phyloP scores from a whole-genome alignment of 2,113 vertebrate genomes.

The Aldabrachelys gigantea region DNA sequence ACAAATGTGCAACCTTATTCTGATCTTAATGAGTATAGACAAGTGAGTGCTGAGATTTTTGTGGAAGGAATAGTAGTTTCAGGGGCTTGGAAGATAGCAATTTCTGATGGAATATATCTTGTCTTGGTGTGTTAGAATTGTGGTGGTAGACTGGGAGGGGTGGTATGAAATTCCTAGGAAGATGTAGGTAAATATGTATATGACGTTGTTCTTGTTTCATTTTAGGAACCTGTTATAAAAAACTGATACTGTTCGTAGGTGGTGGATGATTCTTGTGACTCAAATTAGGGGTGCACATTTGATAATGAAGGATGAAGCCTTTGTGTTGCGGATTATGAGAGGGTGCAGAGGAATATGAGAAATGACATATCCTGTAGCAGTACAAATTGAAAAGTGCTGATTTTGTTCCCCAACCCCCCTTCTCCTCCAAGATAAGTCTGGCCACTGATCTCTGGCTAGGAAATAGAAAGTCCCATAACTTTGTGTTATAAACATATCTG shows the following conservation, averaged over 20 bases:
- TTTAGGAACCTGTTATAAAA: neutral
- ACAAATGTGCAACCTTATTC: neutral
- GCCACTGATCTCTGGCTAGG: neutral
- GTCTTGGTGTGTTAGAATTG: neutral
- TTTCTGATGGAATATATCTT: neutral
- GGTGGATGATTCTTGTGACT: neutral
- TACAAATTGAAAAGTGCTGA: neutral
- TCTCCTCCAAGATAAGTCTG: neutral
- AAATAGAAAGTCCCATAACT: neutral
- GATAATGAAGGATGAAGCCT: neutral
- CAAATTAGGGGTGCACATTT: neutral
- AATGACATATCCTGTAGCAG: neutral
- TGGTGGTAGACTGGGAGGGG: neutral
- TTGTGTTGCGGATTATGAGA: neutral
- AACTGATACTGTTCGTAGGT: neutral
- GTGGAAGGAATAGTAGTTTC: neutral
- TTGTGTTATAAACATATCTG: neutral
- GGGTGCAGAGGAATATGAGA: neutral
- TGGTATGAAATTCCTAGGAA: neutral
- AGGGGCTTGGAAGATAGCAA: neutral
- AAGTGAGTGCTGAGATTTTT: neutral
- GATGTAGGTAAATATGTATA: neutral
- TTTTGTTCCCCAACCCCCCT: neutral
- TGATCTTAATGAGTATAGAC: neutral
- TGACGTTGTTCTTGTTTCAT: too few species aligned